Percentiles rank a stretch among this genome's conserved stretches.
Evolutionary conservation across 2,888 invertebrate genomes (phyloP).

Genomic region (Caenorhabditis sp.): DNA sequence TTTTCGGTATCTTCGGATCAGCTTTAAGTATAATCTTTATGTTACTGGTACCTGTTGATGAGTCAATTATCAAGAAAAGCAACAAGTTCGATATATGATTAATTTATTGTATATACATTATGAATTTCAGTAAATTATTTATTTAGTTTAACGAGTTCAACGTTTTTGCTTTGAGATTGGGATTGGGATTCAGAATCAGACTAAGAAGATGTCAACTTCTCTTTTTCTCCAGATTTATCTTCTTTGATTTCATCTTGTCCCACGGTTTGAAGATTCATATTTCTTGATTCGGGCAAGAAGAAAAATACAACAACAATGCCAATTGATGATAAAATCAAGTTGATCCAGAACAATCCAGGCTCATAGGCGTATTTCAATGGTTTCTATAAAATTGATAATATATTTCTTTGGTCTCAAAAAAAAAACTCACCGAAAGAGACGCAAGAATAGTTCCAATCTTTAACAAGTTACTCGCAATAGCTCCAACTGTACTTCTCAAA

Average conservation of each 20-base stretch:
- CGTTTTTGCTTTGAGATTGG: background rate
- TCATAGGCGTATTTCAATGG: conserved; percentile 31
- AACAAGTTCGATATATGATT: background rate
- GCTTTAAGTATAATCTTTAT: conserved; percentile 17
- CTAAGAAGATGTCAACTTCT: background rate
- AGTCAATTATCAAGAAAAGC: conserved; percentile 23
- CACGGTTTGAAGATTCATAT: conserved; percentile 24
- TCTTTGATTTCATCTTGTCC: conserved; percentile 18
- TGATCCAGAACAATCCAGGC: conserved; percentile 30
- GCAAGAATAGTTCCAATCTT: conserved; percentile 31
- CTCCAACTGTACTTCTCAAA: conserved; percentile 29
- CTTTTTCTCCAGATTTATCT: background rate
- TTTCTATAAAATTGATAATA: conserved; percentile 11
- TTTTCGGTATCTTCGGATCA: conserved; percentile 36
- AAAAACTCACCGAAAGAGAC: conserved; percentile 11
- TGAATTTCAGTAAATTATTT: background rate
- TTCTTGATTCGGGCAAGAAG: conserved; percentile 24
- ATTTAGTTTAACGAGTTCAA: background rate
- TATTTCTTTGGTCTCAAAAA: background rate
- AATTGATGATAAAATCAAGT: conserved; percentile 14
- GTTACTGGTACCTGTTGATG: conserved; percentile 31
- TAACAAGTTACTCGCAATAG: conserved; percentile 22
- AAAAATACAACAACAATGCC: conserved; percentile 23
- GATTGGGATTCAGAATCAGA: too few species aligned
- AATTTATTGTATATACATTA: too few species aligned